These are phyloP conservation scores for Vulpes ferrilata DNA, from an alignment of 2,113 vertebrate genomes.

Conservation along the genomic window DNA sequence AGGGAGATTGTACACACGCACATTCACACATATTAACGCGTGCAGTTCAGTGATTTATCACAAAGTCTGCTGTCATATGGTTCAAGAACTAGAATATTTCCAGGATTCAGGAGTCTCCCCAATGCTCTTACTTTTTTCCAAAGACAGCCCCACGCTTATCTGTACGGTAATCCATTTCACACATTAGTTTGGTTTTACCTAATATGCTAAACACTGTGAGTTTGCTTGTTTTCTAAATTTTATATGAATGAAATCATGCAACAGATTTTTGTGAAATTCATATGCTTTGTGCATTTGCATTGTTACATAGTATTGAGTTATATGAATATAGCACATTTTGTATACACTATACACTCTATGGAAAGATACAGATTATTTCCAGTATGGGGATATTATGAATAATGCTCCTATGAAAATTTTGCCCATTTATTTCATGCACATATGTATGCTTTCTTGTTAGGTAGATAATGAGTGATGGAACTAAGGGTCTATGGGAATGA, in stretches of 20 bases:
- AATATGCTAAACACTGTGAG: background rate
- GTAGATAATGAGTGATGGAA: background rate
- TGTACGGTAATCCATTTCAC: background rate
- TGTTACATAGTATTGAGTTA: background rate
- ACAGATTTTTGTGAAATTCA: background rate
- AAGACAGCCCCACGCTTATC: background rate
- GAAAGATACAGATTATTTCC: background rate
- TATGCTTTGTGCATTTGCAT: background rate
- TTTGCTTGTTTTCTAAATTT: background rate
- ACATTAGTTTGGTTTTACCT: background rate
- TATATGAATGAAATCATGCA: background rate
- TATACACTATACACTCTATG: background rate
- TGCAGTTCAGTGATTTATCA: background rate
- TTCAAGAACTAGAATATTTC: background rate
- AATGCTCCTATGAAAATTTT: background rate
- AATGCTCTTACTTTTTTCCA: background rate
- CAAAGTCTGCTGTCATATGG: background rate
- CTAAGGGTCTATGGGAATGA: background rate
- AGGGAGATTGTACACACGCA: background rate
- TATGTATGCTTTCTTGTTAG: background rate
- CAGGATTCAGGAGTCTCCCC: fast-evolving
- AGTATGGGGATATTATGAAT: background rate
- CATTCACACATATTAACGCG: fast-evolving
- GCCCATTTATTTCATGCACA: background rate
- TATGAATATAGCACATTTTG: background rate